phyloP scores from a whole-genome alignment of 2,888 invertebrate genomes.

The Lagria hirta region DNA sequence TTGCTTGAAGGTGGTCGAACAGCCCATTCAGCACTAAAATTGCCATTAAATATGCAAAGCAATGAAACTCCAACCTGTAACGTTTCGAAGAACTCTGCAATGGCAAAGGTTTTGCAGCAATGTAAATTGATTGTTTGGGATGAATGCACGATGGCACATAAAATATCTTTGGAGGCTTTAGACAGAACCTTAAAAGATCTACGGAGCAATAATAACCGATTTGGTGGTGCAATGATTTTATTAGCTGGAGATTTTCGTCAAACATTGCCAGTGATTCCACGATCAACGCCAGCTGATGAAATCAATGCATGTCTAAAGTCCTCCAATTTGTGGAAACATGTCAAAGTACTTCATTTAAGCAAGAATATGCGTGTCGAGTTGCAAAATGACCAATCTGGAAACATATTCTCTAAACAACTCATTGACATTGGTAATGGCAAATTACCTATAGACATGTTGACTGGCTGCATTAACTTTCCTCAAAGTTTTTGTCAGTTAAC shows the following conservation, averaged over 20 bases:
- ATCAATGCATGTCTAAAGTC: constrained; percentile 44
- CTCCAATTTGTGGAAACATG: constrained; percentile 37
- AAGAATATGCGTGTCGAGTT: constrained; percentile 40
- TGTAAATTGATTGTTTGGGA: constrained; percentile 1
- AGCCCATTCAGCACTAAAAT: constrained; percentile 42
- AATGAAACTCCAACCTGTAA: not conserved
- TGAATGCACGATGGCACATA: not conserved
- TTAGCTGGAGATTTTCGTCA: constrained; percentile 45
- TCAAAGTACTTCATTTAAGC: constrained; percentile 33
- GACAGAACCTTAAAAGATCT: constrained; percentile 39
- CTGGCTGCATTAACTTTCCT: constrained; percentile 39
- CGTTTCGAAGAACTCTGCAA: no score
- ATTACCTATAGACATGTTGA: constrained; percentile 34
- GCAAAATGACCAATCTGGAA: constrained; percentile 34
- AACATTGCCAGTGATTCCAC: constrained; percentile 43
- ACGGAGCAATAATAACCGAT: constrained; percentile 26
- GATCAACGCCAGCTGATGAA: constrained; percentile 42
- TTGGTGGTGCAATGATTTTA: constrained; percentile 42
- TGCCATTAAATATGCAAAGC: constrained; percentile 36
- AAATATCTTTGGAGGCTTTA: not conserved
- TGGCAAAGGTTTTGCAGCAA: no score
- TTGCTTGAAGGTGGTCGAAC: constrained; percentile 48
- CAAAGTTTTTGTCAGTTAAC: constrained; percentile 37
- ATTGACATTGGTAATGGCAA: constrained; percentile 39
- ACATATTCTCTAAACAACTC: constrained; percentile 38